Evolutionary conservation across 2,113 vertebrate species (phyloP).

Genomic region (Lipophrys pholis): DNA sequence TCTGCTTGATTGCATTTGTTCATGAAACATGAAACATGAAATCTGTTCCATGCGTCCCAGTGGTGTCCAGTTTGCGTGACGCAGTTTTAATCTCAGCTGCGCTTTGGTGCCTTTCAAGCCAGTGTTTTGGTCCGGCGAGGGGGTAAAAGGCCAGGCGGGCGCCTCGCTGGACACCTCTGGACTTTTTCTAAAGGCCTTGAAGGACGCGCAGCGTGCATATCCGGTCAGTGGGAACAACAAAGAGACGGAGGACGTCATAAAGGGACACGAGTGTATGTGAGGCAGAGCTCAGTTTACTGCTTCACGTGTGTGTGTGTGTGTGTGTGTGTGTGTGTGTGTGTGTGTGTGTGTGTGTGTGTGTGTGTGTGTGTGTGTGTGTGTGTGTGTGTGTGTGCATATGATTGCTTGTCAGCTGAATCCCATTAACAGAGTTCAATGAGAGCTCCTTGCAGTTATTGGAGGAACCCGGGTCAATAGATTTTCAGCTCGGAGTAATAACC

Average conservation of each 20-base stretch:
- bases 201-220: conserved; percentile 63
- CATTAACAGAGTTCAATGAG: conserved; percentile 48
- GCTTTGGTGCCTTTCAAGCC: conserved; percentile 42
- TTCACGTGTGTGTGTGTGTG: no score
- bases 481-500: conserved; percentile 17
- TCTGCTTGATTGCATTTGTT: no score
- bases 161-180: conserved; percentile 53
- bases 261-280: conserved; percentile 15
- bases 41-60: no score
- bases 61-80: no score
- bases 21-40: no score
- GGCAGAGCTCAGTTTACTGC: conserved; percentile 6
- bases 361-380: no score
- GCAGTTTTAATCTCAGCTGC: conserved; percentile 32
- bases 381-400: conserved; percentile 26
- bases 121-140: conserved; percentile 31
- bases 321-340: no score
- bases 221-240: conserved; percentile 61
- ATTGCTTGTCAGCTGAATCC: conserved; percentile 50
- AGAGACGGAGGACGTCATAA: conserved; percentile 47
- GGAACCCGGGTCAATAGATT: no score
- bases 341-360: no score
- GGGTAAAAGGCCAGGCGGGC: conserved; percentile 53
- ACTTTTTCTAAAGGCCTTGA: conserved; percentile 51
- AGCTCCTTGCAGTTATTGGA: conserved; percentile 24